Percentiles rank a stretch among this genome's conserved stretches.
Evolutionary conservation across 2,113 vertebrate genomes (phyloP).

Genomic region (Sinocyclocheilus grahami): DNA sequence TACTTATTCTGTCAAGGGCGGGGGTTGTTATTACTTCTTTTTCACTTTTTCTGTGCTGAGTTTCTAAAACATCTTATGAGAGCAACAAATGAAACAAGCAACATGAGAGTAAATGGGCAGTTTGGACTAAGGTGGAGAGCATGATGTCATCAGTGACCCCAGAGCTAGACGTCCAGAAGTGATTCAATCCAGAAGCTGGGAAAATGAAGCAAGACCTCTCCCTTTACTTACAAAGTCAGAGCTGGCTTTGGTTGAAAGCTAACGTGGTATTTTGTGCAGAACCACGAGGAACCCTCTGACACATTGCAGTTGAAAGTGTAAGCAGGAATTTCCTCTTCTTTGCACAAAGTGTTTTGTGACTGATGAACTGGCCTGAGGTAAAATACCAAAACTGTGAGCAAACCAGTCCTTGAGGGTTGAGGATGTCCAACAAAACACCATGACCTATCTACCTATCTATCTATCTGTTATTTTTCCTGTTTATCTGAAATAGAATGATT

Average conservation of each 20-base stretch:
- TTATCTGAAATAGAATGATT: too few species aligned
- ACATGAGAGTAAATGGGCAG: constrained; percentile 31
- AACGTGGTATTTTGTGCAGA: constrained; percentile 16
- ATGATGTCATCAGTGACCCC: constrained; percentile 70
- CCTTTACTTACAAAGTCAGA: constrained; percentile 26
- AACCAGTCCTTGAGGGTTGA: constrained; percentile 43
- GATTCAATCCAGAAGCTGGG: constrained; percentile 63
- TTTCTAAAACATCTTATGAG: constrained; percentile 52
- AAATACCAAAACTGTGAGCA: constrained; percentile 70
- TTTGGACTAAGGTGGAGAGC: constrained; percentile 53
- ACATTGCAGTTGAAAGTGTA: not conserved
- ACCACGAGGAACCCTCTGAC: not conserved
- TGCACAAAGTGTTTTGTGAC: constrained; percentile 61
- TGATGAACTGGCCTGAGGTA: constrained; percentile 58
- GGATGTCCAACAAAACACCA: constrained; percentile 52
- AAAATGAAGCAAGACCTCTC: constrained; percentile 41
- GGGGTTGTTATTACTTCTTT: constrained; percentile 50
- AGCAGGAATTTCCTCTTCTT: constrained; percentile 56
- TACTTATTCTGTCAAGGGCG: constrained; percentile 48
- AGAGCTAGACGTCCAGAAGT: constrained; percentile 55
- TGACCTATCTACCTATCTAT: constrained; percentile 5
- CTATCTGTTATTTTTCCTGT: too few species aligned
- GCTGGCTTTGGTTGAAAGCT: constrained; percentile 41
- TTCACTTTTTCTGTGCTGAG: constrained; percentile 17
- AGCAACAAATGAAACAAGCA: constrained; percentile 45